A percentile compares a stretch with the other conserved stretches of the same genome.
Evolutionary conservation across 2,888 invertebrate species (phyloP).

Genomic region (Sipha maydis): DNA sequence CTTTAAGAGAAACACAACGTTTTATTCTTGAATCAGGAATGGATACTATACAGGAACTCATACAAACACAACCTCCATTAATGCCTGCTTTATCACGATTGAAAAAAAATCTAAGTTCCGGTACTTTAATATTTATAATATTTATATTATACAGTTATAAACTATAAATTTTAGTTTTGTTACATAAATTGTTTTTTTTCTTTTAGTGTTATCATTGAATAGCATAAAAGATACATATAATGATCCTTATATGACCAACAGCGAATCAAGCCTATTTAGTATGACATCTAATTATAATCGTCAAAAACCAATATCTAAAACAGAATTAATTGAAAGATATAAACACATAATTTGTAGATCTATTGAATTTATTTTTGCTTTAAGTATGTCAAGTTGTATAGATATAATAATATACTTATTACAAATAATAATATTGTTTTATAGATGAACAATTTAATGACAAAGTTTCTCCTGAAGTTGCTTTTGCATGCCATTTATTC

Average conservation of each 20-base stretch:
- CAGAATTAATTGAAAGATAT: conserved; percentile 72
- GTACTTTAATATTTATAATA: conserved; percentile 32
- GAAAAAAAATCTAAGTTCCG: conserved; percentile 48
- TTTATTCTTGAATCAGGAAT: conserved; percentile 72
- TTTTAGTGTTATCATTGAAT: conserved; percentile 52
- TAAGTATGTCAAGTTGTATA: conserved; percentile 21
- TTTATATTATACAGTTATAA: neutral
- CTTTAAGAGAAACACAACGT: conserved; percentile 71
- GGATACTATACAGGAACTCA: conserved; percentile 68
- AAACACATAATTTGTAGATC: conserved; percentile 68
- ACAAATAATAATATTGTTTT: neutral
- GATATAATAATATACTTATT: neutral
- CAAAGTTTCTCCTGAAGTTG: conserved; percentile 63
- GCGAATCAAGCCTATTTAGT: conserved; percentile 63
- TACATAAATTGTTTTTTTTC: neutral
- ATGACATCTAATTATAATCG: conserved; percentile 60
- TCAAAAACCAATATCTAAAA: conserved; percentile 60
- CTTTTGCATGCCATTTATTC: conserved; percentile 68
- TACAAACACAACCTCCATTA: conserved; percentile 62
- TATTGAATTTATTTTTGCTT: conserved; percentile 56
- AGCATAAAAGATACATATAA: conserved; percentile 45
- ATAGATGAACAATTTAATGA: conserved; percentile 19
- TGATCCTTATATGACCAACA: conserved; percentile 57
- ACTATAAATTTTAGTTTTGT: neutral
- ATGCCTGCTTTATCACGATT: conserved; percentile 50